Conservation (phyloP, 1,140 invertebrate species). For the Trichoplusia ni region DNA sequence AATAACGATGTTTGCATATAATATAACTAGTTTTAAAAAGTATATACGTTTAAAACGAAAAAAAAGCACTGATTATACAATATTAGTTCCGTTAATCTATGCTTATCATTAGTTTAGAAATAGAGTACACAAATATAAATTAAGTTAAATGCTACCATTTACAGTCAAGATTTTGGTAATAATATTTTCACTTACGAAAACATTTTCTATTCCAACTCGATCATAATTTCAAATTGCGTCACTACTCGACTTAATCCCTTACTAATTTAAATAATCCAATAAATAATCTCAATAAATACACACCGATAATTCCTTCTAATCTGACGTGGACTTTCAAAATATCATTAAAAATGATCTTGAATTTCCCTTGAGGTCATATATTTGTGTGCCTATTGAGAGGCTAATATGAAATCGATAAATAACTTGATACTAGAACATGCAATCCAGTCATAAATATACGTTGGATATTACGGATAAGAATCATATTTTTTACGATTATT, state of each 20-base stretch:
- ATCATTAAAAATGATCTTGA: slow-evolving; percentile 38
- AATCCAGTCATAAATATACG: slow-evolving; percentile 46
- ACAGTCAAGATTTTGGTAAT: too few species aligned
- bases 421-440: slow-evolving; percentile 36
- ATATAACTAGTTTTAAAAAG: too few species aligned
- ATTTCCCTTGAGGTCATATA: slow-evolving; percentile 39
- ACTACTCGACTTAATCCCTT: slow-evolving; percentile 10
- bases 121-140: too few species aligned
- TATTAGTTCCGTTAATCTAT: neutral
- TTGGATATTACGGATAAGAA: slow-evolving; percentile 28
- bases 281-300: slow-evolving; percentile 35
- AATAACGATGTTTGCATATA: too few species aligned
- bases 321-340: slow-evolving; percentile 42
- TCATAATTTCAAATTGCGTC: slow-evolving; percentile 28
- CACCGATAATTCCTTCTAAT: slow-evolving; percentile 42
- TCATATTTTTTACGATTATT: slow-evolving; percentile 55
- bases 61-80: neutral
- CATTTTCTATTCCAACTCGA: slow-evolving; percentile 11
- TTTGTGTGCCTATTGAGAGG: slow-evolving; percentile 42
- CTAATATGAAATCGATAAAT: slow-evolving; percentile 48
- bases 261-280: slow-evolving; percentile 22
- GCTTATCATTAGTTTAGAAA: too few species aligned
- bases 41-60: too few species aligned
- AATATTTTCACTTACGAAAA: slow-evolving; percentile 6
- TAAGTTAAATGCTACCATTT: too few species aligned